These are phyloP conservation scores for Pipistrellus pygmaeus DNA, from an alignment of 2,797 vertebrate genomes.

Conservation along the genomic window DNA sequence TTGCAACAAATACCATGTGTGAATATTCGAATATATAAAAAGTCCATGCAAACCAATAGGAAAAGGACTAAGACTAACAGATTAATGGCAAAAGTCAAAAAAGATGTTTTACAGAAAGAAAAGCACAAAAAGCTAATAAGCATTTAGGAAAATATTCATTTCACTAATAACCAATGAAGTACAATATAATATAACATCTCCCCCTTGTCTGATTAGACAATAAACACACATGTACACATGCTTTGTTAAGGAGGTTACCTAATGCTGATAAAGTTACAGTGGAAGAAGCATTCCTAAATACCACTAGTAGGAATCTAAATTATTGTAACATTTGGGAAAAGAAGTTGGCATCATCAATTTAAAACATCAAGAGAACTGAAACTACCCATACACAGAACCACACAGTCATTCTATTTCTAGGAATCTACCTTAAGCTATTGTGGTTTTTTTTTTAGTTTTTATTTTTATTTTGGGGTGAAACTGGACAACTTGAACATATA, in stretches of 20 bases:
- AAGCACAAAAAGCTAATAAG: slow-evolving; percentile 7
- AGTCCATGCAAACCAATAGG: neutral
- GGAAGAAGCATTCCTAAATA: slow-evolving; percentile 48
- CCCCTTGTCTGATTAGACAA: neutral
- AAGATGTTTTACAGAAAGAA: slow-evolving; percentile 18
- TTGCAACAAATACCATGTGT: neutral
- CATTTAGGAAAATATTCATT: slow-evolving; percentile 30
- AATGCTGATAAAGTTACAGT: slow-evolving; percentile 34
- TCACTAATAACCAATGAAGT: slow-evolving; percentile 23
- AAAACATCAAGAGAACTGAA: slow-evolving; percentile 22
- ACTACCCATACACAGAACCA: neutral
- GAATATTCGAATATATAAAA: slow-evolving; percentile 45
- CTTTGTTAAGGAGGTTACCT: slow-evolving; percentile 6
- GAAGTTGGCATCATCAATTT: neutral
- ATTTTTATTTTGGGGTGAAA: too few species aligned
- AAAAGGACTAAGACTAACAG: slow-evolving; percentile 19
- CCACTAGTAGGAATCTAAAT: neutral
- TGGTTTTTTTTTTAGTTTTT: too few species aligned
- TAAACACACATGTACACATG: neutral
- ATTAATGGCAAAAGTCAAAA: neutral
- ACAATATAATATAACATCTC: slow-evolving; percentile 29
- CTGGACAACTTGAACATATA: too few species aligned
- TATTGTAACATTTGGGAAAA: slow-evolving; percentile 25
- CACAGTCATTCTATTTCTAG: neutral
- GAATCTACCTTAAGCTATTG: neutral